Evolutionary conservation across 2,113 vertebrate species (phyloP), one percentile per base, ranked within the genome.

Genomic region (Sminthopsis crassicaudata): DNA sequence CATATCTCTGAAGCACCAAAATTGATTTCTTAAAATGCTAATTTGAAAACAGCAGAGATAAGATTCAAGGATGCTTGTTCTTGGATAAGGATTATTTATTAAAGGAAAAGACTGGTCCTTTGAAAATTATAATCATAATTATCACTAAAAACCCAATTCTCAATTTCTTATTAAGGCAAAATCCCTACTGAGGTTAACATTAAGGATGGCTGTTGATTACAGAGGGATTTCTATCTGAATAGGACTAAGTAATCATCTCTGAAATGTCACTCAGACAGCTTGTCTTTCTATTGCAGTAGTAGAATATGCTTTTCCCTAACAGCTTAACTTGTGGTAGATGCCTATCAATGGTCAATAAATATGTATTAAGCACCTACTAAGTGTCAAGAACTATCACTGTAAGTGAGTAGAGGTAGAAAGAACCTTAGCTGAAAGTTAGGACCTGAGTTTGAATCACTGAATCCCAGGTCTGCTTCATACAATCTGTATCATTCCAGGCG

Each of bases 61-160:
- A 95, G 90, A 97, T 97, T 98, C 96, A 97, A 97, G 96, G 95
- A 97, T 98, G 94, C 96, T 98, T 97, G 94, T 93, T 97, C 60
- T 97, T 91, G 90, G 94, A 97, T 92, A 95, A 97, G 96, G 96
- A 97, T 97, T 98, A 97, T 97, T 98, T 97, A 97, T 97, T 97
- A 97, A 96, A 96, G 93, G 93, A 96, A 96, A 97, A 96, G 91
- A 96, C 94, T 97, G 96, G 96, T 95, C 96, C 93, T 97, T 97
- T 97, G 94, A 97, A 97, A 97, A 97, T 97, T 97, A 97, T 97
- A 96, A 97, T 97, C 91, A 97, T 97, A 97, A 97, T 98, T 97
- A 98, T 96, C 97, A 92, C 96, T 97, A 95, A 97, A 95, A 96
- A 97, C 93, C 92, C 95, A 97, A 97, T 97, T 97, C 97, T 97